A percentile compares a stretch with the other conserved stretches of the same genome.
Conservation (phyloP, 2,888 invertebrate genomes). For the Chouioia cunea region DNA sequence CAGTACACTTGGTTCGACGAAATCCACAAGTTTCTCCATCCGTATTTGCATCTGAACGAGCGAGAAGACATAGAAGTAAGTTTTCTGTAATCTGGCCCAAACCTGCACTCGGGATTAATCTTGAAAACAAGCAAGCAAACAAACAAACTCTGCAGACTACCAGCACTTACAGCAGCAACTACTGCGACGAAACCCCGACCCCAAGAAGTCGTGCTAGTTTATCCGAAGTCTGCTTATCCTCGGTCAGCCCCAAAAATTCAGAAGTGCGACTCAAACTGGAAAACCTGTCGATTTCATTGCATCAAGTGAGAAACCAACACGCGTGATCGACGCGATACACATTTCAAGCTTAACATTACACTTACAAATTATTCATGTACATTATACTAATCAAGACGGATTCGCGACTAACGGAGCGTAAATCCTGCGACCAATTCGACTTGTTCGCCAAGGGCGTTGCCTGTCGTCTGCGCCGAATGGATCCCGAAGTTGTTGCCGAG, state of each 20-base stretch:
- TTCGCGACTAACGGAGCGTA: slow-evolving; percentile 29
- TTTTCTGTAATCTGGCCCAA: slow-evolving; percentile 26
- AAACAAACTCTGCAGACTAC: not conserved
- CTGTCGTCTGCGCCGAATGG: slow-evolving; percentile 49
- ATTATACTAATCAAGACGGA: slow-evolving; percentile 1
- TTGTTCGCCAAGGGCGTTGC: slow-evolving; percentile 51
- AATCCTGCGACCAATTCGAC: slow-evolving; percentile 50
- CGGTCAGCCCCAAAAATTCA: no score
- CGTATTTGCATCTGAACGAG: slow-evolving; percentile 55
- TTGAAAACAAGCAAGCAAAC: no score
- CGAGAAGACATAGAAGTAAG: slow-evolving; percentile 52
- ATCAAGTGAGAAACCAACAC: slow-evolving; percentile 24
- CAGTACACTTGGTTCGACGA: slow-evolving; percentile 52
- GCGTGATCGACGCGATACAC: not conserved
- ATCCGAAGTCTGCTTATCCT: not conserved
- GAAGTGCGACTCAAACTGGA: no score
- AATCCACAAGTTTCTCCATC: slow-evolving; percentile 54
- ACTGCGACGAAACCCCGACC: slow-evolving; percentile 13
- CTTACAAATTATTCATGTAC: not conserved
- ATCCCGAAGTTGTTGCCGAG: slow-evolving; percentile 42
- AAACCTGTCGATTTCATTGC: not conserved
- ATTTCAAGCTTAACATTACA: slow-evolving; percentile 9
- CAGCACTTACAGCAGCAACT: slow-evolving; percentile 8
- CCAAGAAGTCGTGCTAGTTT: not conserved
- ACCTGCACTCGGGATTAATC: no score